A percentile compares a stretch with the other conserved stretches of the same genome.
These are phyloP conservation scores for Drosophila recens DNA, from an alignment of 2,888 invertebrate species.

Conservation along the genomic window DNA sequence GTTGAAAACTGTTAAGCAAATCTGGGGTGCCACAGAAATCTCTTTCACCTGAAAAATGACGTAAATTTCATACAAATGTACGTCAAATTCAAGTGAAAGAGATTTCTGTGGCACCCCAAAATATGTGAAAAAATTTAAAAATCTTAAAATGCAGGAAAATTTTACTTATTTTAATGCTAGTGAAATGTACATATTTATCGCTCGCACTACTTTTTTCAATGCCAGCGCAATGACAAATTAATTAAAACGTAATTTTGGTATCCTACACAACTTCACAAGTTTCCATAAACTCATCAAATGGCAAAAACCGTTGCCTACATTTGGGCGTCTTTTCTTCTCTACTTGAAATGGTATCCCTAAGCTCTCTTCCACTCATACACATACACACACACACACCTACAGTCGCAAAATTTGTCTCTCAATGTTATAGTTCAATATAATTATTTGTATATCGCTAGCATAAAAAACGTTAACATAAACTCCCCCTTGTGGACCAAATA, in stretches of 20 bases:
- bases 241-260: conserved; percentile 13
- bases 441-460: conserved; percentile 23
- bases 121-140: too few species aligned
- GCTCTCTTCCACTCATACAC: conserved; percentile 8
- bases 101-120: too few species aligned
- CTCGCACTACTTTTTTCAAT: too few species aligned
- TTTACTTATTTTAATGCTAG: too few species aligned
- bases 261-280: conserved; percentile 6
- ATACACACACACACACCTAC: conserved; percentile 8
- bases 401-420: conserved; percentile 28
- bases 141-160: too few species aligned
- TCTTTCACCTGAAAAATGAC: too few species aligned
- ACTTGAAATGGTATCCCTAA: conserved; percentile 4
- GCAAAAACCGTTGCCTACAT: conserved; percentile 5
- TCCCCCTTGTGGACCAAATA: conserved; percentile 60
- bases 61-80: too few species aligned
- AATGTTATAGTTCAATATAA: conserved; percentile 30
- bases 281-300: conserved; percentile 7
- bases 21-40: too few species aligned
- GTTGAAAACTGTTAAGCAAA: too few species aligned
- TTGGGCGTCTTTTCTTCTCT: conserved; percentile 12
- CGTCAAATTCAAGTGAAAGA: too few species aligned
- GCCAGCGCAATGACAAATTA: too few species aligned
- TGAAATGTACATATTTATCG: too few species aligned
- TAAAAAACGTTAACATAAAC: conserved; percentile 8